Evolutionary conservation across 2,797 vertebrate genomes (phyloP).

Genomic region (Salmo trutta): DNA sequence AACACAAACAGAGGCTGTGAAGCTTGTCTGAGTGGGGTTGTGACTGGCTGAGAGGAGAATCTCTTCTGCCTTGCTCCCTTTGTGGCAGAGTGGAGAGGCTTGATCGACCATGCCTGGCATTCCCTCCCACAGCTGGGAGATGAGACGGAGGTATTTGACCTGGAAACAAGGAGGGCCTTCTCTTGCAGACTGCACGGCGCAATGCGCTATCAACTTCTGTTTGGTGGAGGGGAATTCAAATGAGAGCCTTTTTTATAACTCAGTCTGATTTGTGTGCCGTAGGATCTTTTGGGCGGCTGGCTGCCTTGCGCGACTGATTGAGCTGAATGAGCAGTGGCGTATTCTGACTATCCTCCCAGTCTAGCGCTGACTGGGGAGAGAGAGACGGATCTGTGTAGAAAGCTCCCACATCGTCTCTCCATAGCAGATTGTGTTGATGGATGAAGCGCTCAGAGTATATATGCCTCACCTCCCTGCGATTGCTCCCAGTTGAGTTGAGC

Average conservation of each 20-base stretch:
- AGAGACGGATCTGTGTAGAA: too few relatives aligned
- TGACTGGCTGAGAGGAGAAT: slow-evolving; percentile 12
- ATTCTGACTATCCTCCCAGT: too few relatives aligned
- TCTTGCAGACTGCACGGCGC: too few relatives aligned
- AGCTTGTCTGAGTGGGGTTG: neutral
- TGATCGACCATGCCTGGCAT: neutral
- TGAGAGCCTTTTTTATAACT: too few relatives aligned
- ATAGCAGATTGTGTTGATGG: neutral
- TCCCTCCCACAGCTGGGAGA: neutral
- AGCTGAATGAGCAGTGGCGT: too few relatives aligned
- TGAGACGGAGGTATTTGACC: neutral
- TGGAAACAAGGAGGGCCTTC: neutral
- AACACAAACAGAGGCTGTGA: slow-evolving; percentile 1
- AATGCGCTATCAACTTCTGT: too few relatives aligned
- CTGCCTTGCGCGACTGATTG: too few relatives aligned
- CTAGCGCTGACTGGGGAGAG: neutral
- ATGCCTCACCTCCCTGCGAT: neutral
- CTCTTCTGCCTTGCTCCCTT: neutral
- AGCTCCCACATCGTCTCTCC: neutral
- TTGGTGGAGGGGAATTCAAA: too few relatives aligned
- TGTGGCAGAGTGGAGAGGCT: neutral
- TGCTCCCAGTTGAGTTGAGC: neutral
- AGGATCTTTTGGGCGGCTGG: too few relatives aligned
- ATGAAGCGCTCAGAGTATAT: neutral
- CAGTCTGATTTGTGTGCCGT: too few relatives aligned